These are phyloP conservation scores for Aphelenchoides avenae DNA, from an alignment of 1,140 invertebrate species.

Conservation along the genomic window DNA sequence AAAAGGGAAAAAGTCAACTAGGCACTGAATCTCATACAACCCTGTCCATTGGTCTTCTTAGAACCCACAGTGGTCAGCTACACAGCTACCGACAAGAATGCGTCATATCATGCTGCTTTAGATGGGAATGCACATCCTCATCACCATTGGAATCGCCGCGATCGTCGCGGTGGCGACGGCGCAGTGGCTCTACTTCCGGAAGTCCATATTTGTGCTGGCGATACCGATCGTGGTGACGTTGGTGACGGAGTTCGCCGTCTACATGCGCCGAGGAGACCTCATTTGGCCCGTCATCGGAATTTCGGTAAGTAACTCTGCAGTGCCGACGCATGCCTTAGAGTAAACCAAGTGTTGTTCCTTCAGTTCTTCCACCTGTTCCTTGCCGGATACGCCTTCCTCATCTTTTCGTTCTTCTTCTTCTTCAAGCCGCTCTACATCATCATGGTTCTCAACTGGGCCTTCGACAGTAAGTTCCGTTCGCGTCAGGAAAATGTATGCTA, in stretches of 20 bases:
- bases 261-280: conserved; percentile 20
- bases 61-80: too few species aligned
- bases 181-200: conserved; percentile 35
- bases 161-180: conserved; percentile 31
- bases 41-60: too few species aligned
- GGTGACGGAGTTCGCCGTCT: not conserved
- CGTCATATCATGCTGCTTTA: too few species aligned
- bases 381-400: conserved; percentile 18
- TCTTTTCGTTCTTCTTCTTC: conserved; percentile 43
- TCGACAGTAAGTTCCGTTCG: conserved; percentile 36
- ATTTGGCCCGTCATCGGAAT: conserved; percentile 44
- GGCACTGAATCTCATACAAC: too few species aligned
- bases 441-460: conserved; percentile 46
- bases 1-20: too few species aligned
- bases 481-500: not conserved
- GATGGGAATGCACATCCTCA: conserved; percentile 36
- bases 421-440: conserved; percentile 48
- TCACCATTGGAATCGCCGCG: conserved; percentile 30
- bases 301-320: conserved; percentile 15
- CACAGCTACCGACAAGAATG: too few species aligned
- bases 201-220: conserved; percentile 35
- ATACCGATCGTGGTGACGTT: conserved; percentile 29
- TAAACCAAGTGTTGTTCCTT: conserved; percentile 16
- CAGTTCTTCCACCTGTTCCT: conserved; percentile 43
- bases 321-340: not conserved